Evolutionary conservation across 2,888 invertebrate species (phyloP).

Genomic region (Maniola hyperantus): DNA sequence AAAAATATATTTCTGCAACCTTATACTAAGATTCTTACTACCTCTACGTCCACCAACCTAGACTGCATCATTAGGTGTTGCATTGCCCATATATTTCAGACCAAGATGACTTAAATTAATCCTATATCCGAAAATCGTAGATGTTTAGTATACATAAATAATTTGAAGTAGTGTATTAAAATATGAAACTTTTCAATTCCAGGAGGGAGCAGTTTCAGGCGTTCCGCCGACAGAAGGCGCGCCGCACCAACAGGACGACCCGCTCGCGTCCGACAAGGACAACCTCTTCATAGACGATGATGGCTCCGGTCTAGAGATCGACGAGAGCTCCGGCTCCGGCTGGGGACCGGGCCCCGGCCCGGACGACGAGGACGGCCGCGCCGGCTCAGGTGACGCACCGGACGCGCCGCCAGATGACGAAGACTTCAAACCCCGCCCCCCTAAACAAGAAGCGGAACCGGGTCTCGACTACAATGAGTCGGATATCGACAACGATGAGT

Average conservation of each 20-base stretch:
- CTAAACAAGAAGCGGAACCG: slow-evolving; percentile 41
- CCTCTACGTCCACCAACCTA: too few relatives aligned
- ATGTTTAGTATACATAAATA: not conserved
- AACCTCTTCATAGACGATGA: slow-evolving; percentile 89
- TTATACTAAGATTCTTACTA: too few relatives aligned
- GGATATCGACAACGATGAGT: slow-evolving; percentile 35
- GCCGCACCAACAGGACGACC: slow-evolving; percentile 69
- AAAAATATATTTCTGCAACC: too few relatives aligned
- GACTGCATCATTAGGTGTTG: too few relatives aligned
- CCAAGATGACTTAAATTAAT: not conserved
- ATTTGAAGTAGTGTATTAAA: not conserved
- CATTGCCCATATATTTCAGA: not conserved
- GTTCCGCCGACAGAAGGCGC: slow-evolving; percentile 61
- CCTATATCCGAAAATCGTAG: not conserved
- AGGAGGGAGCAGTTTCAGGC: slow-evolving; percentile 62
- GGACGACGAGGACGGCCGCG: slow-evolving; percentile 87
- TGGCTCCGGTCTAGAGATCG: slow-evolving; percentile 88
- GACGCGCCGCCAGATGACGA: slow-evolving; percentile 72
- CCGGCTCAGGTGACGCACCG: slow-evolving; percentile 70
- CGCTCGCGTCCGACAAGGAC: slow-evolving; percentile 79
- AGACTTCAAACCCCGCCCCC: slow-evolving; percentile 57
- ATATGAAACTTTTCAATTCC: slow-evolving; percentile 49
- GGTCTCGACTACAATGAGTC: slow-evolving; percentile 34
- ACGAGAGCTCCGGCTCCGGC: slow-evolving; percentile 94
- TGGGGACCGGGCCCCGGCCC: slow-evolving; percentile 86